These are phyloP conservation scores for Macropodus opercularis DNA, from an alignment of 2,797 vertebrate species.

Conservation along the genomic window DNA sequence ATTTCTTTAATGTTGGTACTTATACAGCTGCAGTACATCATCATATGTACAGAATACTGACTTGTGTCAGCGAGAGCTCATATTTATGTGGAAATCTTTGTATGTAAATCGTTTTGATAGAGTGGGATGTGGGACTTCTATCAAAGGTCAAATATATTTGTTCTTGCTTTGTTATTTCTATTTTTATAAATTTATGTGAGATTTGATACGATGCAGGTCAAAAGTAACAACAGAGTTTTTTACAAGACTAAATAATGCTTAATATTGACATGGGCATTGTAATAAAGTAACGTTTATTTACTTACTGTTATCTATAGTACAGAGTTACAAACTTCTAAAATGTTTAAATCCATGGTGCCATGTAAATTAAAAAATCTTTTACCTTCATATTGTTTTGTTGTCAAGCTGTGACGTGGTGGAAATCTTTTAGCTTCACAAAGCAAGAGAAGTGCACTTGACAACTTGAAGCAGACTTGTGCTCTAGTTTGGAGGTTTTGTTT, in stretches of 20 bases:
- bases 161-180: constrained; percentile 37
- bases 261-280: constrained; percentile 20
- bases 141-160: constrained; percentile 1
- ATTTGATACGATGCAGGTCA: constrained; percentile 12
- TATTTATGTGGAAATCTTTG: constrained; percentile 23
- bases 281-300: constrained; percentile 7
- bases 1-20: constrained; percentile 26
- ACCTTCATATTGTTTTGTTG: constrained; percentile 2
- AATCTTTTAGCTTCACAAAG: not conserved
- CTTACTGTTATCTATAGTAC: constrained; percentile 25
- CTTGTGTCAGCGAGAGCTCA: constrained; percentile 19
- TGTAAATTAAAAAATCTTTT: constrained; percentile 32
- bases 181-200: constrained; percentile 54
- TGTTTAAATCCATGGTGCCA: constrained; percentile 21
- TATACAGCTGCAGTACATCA: not conserved
- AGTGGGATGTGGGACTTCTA: constrained; percentile 8
- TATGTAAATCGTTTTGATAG: constrained; percentile 24
- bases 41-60: constrained; percentile 2
- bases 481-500: constrained; percentile 43
- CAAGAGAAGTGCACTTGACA: constrained; percentile 23
- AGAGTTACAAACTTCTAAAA: constrained; percentile 17
- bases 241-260: constrained; percentile 19
- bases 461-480: constrained; percentile 23
- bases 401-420: constrained; percentile 9
- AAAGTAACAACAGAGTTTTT: not conserved